Percentiles rank a stretch among this genome's conserved stretches.
Evolutionary conservation across 2,888 invertebrate genomes (phyloP).

Genomic region (Lasioglossum morio): DNA sequence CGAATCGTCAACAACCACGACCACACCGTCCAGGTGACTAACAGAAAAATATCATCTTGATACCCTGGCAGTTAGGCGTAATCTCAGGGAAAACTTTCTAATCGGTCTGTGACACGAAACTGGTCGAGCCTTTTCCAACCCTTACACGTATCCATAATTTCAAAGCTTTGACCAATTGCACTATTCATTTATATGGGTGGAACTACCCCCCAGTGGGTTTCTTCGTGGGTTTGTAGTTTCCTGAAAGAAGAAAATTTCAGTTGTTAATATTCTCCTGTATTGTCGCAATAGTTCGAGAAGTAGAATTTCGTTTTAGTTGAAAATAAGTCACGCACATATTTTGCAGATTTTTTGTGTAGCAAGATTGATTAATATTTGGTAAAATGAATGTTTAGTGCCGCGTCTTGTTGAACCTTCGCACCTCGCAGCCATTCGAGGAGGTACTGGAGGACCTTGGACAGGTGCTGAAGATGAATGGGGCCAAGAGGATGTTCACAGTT

Average conservation of each 20-base stretch:
- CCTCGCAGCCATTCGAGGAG: conserved; percentile 97
- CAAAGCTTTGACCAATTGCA: neutral
- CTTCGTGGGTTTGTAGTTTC: neutral
- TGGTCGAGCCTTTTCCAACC: neutral
- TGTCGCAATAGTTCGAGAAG: neutral
- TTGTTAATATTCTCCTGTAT: neutral
- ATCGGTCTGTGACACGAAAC: neutral
- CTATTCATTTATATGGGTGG: neutral
- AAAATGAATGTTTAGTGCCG: conserved; percentile 89
- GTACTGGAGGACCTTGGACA: conserved; percentile 96
- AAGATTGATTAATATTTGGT: neutral
- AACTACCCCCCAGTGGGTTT: neutral
- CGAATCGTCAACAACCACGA: conserved; percentile 97
- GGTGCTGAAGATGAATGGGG: conserved; percentile 96
- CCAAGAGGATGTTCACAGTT: conserved; percentile 96
- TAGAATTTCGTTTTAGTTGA: too few relatives aligned
- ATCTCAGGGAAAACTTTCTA: neutral
- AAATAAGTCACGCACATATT: too few relatives aligned
- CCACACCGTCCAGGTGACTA: conserved; percentile 93
- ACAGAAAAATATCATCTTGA: neutral
- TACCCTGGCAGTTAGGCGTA: neutral
- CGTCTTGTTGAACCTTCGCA: conserved; percentile 95
- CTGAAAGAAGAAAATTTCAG: neutral
- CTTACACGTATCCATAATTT: neutral
- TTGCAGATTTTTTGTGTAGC: too few relatives aligned